These are phyloP conservation scores for Hyla sarda DNA, from an alignment of 2,113 vertebrate genomes.

Conservation along the genomic window DNA sequence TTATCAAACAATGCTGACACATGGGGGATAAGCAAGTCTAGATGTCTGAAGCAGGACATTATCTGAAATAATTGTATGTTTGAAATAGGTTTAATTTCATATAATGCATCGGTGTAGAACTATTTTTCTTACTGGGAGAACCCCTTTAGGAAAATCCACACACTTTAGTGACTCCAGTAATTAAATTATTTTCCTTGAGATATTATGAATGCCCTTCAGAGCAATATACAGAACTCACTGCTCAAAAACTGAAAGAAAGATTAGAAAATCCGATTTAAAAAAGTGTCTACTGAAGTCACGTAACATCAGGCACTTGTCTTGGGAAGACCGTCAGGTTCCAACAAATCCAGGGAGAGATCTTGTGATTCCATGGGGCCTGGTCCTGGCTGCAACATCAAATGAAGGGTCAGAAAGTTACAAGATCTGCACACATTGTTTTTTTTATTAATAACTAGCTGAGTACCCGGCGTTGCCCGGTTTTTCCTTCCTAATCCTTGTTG, in stretches of 20 bases:
- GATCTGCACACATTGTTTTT: too few relatives aligned
- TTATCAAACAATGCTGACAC: too few relatives aligned
- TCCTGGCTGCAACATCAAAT: constrained; percentile 70
- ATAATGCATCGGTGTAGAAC: too few relatives aligned
- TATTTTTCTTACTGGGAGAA: too few relatives aligned
- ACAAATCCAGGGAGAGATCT: constrained; percentile 71
- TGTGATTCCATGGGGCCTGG: constrained; percentile 77
- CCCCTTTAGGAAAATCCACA: background rate
- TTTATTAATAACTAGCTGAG: too few relatives aligned
- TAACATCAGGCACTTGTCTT: constrained; percentile 61
- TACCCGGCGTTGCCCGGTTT: too few relatives aligned
- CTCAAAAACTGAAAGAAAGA: background rate
- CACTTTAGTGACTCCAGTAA: background rate
- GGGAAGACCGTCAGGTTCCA: constrained; percentile 75
- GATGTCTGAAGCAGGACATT: too few relatives aligned
- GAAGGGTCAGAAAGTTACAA: background rate
- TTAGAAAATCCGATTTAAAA: background rate
- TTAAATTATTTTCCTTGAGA: background rate
- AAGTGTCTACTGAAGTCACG: background rate
- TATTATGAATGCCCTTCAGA: background rate
- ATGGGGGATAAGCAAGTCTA: too few relatives aligned
- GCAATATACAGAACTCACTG: too few relatives aligned
- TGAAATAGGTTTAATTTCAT: too few relatives aligned
- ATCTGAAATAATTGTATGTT: too few relatives aligned
- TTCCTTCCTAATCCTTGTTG: too few relatives aligned